phyloP scores from a whole-genome alignment of 2,113 vertebrate genomes.

The Chlorodrepanis virens region DNA sequence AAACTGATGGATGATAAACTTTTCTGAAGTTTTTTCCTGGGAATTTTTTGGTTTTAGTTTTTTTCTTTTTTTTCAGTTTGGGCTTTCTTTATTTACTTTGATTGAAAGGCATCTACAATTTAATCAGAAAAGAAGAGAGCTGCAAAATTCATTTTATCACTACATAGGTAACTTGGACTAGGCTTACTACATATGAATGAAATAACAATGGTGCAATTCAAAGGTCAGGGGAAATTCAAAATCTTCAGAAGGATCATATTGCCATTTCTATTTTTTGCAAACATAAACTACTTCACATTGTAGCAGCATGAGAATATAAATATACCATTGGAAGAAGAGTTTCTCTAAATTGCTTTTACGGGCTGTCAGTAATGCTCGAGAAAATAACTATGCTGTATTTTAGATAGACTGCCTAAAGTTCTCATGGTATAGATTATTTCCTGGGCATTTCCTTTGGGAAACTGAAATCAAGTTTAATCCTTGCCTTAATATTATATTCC shows the following conservation, averaged over 20 bases:
- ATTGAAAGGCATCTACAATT: neutral
- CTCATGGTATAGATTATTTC: neutral
- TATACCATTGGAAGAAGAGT: neutral
- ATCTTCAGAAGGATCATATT: neutral
- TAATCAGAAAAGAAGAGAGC: neutral
- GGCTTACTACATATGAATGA: neutral
- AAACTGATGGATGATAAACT: neutral
- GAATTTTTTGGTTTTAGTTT: fast-evolving
- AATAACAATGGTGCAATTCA: neutral
- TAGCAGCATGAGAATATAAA: neutral
- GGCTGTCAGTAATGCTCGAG: neutral
- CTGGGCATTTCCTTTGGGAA: neutral
- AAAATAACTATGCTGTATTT: neutral
- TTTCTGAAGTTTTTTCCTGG: neutral
- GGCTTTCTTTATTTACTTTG: neutral
- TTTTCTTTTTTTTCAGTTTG: neutral
- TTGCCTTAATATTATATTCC: neutral
- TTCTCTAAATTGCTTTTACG: neutral
- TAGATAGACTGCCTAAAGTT: neutral
- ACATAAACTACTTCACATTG: neutral
- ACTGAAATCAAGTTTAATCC: neutral
- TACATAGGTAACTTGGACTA: neutral
- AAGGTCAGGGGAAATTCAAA: neutral
- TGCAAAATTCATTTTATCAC: neutral
- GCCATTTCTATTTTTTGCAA: neutral